Base-by-base conservation (phyloP, 2,888 invertebrate genomes). In the Caradrina kadenii region DNA sequence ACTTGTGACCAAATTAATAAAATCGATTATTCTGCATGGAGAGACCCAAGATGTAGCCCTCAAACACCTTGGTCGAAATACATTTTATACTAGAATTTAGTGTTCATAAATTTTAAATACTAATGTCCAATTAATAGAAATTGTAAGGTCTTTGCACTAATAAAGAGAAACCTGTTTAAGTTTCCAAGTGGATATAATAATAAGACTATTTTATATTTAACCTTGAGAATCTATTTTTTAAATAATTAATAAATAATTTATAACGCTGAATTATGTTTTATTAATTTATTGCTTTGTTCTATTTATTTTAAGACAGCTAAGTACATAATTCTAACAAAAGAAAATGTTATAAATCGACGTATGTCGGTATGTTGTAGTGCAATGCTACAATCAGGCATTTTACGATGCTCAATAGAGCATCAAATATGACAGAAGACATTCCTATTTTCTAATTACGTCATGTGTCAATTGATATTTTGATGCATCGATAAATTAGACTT, bases 1-100 rank as follows among this genome's bases (percentile, higher is more conserved):
- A 6, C 55, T 1, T 82, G 82, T 22, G 69, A 76, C 2, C 5
- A 74, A 55, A 82, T 82, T 10, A 19, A 4, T 0, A 42, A 69
- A 42, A 81, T 82, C 0, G 66, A 82, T 49, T 82, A 35, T 49
- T 49, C 39, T 1, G 74, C 73, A 19, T 82, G 82, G 82, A 71
- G 31, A 60, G 79, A 79, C 4, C 31, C 35, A 2, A 54, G 21
- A 1, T 78, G 78, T 22, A 1, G 17, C 4, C 22, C 55, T 2
- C 49, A 69, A 15, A 21, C 4, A 4, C 48, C 35, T 10, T 74
- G 63, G 53, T 8, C 49, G 1, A 60, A 56, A 54, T 76, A 61
- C 13, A 22, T 53, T 26, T 17, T 11, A 19, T 76, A 69, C n/a
- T 80, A 63, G 39, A 42, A 19, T 11, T 21, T 22, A 42, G 7